Conservation (phyloP, 2,888 invertebrate genomes). For the Mycogona germanica region DNA sequence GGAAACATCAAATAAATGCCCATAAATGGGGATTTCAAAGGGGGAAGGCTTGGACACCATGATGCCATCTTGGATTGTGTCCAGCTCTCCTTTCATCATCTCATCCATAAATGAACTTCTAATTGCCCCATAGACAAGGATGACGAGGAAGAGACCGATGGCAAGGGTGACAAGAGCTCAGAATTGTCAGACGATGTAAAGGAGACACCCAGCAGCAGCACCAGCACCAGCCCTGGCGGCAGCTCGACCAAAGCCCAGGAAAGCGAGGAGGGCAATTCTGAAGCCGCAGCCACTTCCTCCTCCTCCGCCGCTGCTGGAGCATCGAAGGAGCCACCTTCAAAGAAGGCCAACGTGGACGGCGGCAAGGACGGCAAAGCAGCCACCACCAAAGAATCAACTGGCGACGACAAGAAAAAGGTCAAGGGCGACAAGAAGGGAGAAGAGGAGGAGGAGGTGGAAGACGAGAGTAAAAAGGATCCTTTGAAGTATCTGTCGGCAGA, state of each 20-base stretch:
- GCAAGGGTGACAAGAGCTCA: neutral
- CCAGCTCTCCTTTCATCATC: no score
- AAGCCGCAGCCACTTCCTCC: neutral
- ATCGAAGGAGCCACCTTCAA: neutral
- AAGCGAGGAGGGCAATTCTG: neutral
- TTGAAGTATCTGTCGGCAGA: conserved; percentile 6
- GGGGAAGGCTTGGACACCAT: no score
- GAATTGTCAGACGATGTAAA: no score
- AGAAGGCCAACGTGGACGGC: neutral
- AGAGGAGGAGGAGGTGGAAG: neutral
- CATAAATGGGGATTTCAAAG: no score
- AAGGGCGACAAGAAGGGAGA: neutral
- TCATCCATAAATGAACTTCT: neutral
- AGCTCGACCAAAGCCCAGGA: no score
- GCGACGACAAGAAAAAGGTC: conserved; percentile 2
- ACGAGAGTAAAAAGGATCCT: conserved; percentile 1
- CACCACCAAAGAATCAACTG: neutral
- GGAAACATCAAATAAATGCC: no score
- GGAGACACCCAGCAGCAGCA: neutral
- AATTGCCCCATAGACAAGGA: neutral
- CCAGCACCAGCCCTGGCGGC: neutral
- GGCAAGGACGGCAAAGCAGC: neutral
- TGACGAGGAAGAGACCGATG: neutral
- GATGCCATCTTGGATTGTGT: no score
- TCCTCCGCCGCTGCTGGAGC: neutral